A percentile compares a stretch with the other conserved stretches of the same genome.
These are phyloP conservation scores for Drosophila sordidula DNA, from an alignment of 2,888 invertebrate genomes.

Conservation along the genomic window DNA sequence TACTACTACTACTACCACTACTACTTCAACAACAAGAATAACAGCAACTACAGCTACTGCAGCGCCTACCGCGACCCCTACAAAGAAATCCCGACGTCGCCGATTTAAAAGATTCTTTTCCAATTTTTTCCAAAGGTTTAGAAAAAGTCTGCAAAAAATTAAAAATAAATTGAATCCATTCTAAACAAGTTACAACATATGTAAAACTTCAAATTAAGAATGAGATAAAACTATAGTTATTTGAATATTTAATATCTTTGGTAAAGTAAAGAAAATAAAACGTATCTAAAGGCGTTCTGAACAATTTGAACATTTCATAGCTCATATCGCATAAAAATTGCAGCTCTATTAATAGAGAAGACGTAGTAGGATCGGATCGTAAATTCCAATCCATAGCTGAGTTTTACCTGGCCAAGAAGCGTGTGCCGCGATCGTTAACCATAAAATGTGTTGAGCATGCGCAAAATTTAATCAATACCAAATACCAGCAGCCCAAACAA, in stretches of 20 bases:
- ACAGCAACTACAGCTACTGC: slow-evolving; percentile 1
- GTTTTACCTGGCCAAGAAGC: slow-evolving; percentile 37
- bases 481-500: slow-evolving; percentile 53
- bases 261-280: too few relatives aligned
- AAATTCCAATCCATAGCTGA: slow-evolving; percentile 35
- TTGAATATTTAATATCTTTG: too few relatives aligned
- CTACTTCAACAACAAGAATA: neutral
- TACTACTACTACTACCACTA: too few relatives aligned
- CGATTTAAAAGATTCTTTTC: neutral
- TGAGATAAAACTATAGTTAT: neutral
- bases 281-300: too few relatives aligned
- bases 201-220: neutral
- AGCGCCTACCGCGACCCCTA: slow-evolving; percentile 3
- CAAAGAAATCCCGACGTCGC: slow-evolving; percentile 7
- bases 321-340: slow-evolving; percentile 3
- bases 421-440: slow-evolving; percentile 55
- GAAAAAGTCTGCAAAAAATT: neutral
- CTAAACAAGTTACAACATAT: neutral
- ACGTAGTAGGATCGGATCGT: neutral
- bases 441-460: slow-evolving; percentile 50
- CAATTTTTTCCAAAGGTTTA: neutral
- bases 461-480: slow-evolving; percentile 50
- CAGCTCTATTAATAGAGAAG: slow-evolving; percentile 30
- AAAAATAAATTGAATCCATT: slow-evolving; percentile 16
- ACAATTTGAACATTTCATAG: neutral